A percentile compares a stretch with the other conserved stretches of the same genome.
These are phyloP conservation scores for Asteroscopus sphinx DNA, from an alignment of 2,888 invertebrate genomes.

Conservation along the genomic window DNA sequence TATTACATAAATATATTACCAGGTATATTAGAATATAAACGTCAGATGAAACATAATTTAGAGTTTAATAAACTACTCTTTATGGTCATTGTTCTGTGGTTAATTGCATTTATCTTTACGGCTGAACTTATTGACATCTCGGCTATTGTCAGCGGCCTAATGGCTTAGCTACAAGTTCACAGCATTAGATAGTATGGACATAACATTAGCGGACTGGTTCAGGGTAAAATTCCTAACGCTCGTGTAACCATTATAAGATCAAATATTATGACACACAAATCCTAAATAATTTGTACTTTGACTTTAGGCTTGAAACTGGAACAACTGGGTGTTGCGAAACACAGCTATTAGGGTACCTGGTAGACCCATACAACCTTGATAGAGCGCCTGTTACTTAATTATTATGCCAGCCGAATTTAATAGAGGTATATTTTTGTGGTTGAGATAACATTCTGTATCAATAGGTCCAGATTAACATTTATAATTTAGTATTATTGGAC, in stretches of 20 bases:
- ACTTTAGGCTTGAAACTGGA: slow-evolving; percentile 82
- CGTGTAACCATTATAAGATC: slow-evolving; percentile 68
- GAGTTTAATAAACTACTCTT: slow-evolving; percentile 18
- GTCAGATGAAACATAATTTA: slow-evolving; percentile 15
- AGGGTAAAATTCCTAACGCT: slow-evolving; percentile 71
- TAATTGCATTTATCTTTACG: slow-evolving; percentile 31
- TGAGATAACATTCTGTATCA: slow-evolving; percentile 57
- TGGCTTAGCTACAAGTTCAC: slow-evolving; percentile 39
- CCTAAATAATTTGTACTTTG: slow-evolving; percentile 85
- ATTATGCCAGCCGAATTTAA: slow-evolving; percentile 88
- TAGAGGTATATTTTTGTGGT: slow-evolving; percentile 75
- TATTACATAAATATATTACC: too few relatives aligned
- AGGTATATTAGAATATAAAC: slow-evolving; percentile 24
- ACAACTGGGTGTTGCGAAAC: slow-evolving; percentile 78
- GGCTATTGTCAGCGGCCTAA: slow-evolving; percentile 29
- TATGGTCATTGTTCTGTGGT: slow-evolving; percentile 11
- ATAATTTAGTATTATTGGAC: slow-evolving; percentile 45
- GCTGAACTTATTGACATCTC: slow-evolving; percentile 27
- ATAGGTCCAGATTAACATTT: slow-evolving; percentile 48
- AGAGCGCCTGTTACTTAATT: slow-evolving; percentile 88
- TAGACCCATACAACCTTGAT: slow-evolving; percentile 82
- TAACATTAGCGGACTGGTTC: slow-evolving; percentile 56
- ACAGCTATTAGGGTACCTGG: slow-evolving; percentile 81
- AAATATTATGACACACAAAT: slow-evolving; percentile 79
- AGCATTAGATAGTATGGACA: slow-evolving; percentile 47